phyloP scores from a whole-genome alignment of 2,888 invertebrate genomes.

The Fragum sueziense region DNA sequence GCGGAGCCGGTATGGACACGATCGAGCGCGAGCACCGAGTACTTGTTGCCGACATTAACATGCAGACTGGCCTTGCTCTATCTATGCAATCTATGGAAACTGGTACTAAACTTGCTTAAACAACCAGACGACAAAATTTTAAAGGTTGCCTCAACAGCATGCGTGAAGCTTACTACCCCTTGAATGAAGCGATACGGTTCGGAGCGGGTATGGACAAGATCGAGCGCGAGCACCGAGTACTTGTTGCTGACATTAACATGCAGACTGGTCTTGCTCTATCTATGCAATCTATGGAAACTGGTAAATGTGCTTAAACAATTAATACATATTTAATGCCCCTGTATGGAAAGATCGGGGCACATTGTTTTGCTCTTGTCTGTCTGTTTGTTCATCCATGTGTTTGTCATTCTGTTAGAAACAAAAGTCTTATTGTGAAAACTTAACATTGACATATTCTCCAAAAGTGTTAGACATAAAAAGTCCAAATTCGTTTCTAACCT shows the following conservation, averaged over 20 bases:
- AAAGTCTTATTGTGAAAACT: too few relatives aligned
- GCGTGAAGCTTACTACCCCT: conserved; percentile 56
- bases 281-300: conserved; percentile 59
- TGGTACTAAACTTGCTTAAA: conserved; percentile 61
- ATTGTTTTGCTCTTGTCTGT: too few relatives aligned
- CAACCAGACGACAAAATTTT: conserved; percentile 55
- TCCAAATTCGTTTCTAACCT: too few relatives aligned
- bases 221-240: conserved; percentile 29
- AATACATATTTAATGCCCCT: too few relatives aligned
- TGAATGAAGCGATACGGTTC: conserved; percentile 48
- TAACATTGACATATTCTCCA: too few relatives aligned
- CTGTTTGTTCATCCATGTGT: too few relatives aligned
- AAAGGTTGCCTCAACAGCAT: conserved; percentile 48
- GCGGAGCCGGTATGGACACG: conserved; percentile 15
- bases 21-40: conserved; percentile 36
- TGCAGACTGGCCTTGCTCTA: conserved; percentile 60
- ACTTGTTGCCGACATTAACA: conserved; percentile 53
- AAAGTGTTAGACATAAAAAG: too few relatives aligned
- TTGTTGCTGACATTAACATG: conserved; percentile 57
- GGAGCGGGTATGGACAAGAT: conserved; percentile 23
- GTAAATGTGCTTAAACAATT: too few relatives aligned
- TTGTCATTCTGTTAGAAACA: too few relatives aligned
- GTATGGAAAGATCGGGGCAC: too few relatives aligned
- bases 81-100: conserved; percentile 59
- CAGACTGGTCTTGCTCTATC: conserved; percentile 60